phyloP scores from a whole-genome alignment of 1,140 invertebrate species.

The Trachelipus rathkii region DNA sequence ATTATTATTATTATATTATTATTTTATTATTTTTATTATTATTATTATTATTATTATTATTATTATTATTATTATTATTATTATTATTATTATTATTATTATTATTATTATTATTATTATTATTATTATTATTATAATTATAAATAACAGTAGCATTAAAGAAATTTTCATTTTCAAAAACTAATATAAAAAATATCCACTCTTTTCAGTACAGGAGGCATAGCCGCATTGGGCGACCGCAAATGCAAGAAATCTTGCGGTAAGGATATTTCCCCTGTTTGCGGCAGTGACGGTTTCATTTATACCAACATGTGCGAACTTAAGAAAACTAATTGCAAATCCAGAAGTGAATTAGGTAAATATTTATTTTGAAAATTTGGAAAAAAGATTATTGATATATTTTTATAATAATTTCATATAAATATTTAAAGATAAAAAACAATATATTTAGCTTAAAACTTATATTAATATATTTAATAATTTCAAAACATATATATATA shows the following conservation, averaged over 20 bases:
- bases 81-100: neutral
- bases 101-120: conserved; percentile 7
- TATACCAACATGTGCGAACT: conserved; percentile 85
- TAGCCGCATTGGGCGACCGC: conserved; percentile 12
- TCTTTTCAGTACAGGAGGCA: neutral
- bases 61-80: neutral
- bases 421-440: too few species aligned
- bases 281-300: conserved; percentile 79
- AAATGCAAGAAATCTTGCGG: conserved; percentile 50
- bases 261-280: conserved; percentile 64
- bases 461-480: too few species aligned
- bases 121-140: neutral
- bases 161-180: too few species aligned
- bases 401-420: too few species aligned
- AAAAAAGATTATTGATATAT: too few species aligned
- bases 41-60: too few species aligned
- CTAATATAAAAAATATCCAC: too few species aligned
- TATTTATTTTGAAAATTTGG: too few species aligned
- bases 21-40: too few species aligned
- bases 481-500: too few species aligned
- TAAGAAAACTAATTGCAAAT: conserved; percentile 78
- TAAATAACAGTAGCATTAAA: neutral
- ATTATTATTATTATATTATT: too few species aligned
- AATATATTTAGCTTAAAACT: too few species aligned
- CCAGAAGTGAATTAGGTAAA: conserved; percentile 24